Conservation (phyloP, 35 echinoderm and acorn worm genomes). For the Hemicentrotus pulcherrimus region DNA sequence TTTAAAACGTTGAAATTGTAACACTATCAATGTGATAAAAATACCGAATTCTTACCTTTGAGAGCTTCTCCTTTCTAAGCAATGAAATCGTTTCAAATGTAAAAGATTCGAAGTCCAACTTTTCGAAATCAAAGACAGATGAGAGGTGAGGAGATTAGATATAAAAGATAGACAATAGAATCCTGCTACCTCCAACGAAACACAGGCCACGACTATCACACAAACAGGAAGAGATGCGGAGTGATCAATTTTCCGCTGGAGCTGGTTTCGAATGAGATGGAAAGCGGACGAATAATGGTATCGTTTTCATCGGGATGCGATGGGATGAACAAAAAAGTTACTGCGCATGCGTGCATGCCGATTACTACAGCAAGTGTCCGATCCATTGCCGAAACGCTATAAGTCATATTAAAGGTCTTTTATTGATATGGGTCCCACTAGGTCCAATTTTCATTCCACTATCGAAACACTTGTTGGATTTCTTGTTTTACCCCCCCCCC, state of each 20-base stretch:
- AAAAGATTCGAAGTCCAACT: neutral
- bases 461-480: neutral
- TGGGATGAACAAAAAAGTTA: neutral
- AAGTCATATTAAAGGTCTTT: too few species aligned
- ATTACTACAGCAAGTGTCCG: neutral
- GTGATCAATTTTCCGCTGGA: neutral
- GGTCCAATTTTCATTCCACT: neutral
- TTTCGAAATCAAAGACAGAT: neutral
- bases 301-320: too few species aligned
- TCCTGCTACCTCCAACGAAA: neutral
- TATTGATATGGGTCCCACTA: neutral
- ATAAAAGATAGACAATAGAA: neutral
- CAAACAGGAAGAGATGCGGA: neutral
- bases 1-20: neutral
- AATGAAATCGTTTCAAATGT: neutral
- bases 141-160: neutral
- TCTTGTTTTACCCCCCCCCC: too few species aligned
- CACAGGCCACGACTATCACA: neutral
- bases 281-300: neutral
- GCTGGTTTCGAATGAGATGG: neutral
- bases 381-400: too few species aligned
- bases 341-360: neutral
- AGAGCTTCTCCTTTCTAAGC: neutral
- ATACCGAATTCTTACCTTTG: neutral
- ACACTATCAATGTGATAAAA: too few species aligned